phyloP scores from a whole-genome alignment of 2,888 invertebrate genomes.

The Cryptosula pallasiana region DNA sequence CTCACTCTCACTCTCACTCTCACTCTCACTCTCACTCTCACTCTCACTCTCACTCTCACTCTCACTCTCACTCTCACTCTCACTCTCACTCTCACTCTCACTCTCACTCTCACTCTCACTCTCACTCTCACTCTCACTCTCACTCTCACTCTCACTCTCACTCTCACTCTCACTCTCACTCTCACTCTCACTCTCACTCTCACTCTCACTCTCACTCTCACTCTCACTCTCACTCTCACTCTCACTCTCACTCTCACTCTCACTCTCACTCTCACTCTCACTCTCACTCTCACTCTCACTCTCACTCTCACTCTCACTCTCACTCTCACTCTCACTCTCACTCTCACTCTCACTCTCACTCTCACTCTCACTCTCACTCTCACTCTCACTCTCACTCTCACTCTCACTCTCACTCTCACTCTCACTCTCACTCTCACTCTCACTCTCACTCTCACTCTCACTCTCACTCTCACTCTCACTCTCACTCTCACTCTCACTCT shows the following conservation, averaged over 20 bases:
- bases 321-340: background rate
- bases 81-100: background rate
- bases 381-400: background rate
- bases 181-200: background rate
- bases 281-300: background rate
- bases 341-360: background rate
- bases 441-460: too few species aligned
- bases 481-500: too few species aligned
- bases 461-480: too few species aligned
- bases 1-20: background rate
- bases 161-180: background rate
- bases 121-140: background rate
- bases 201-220: background rate
- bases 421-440: too few species aligned
- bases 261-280: background rate
- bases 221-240: background rate
- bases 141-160: background rate
- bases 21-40: background rate
- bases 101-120: conserved; percentile 8
- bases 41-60: conserved; percentile 13
- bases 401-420: background rate
- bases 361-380: background rate
- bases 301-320: background rate
- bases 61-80: background rate
- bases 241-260: background rate